Percentiles rank a stretch among this genome's conserved stretches.
These are phyloP conservation scores for Brachionus asplanchnoidis DNA, from an alignment of 1,140 invertebrate genomes.

Conservation along the genomic window DNA sequence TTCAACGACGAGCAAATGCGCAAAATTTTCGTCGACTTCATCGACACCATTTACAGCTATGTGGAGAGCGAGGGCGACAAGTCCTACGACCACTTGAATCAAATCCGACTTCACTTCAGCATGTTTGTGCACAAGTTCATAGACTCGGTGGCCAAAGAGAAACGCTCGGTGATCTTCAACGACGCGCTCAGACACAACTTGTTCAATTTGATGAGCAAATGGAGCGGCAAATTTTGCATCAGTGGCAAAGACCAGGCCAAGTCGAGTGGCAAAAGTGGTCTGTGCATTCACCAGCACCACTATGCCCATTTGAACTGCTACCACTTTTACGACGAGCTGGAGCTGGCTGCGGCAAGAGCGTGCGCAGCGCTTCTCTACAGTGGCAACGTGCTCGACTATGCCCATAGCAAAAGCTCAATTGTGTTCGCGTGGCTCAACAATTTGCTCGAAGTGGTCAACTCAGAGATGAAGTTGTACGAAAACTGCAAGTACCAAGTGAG, in stretches of 20 bases:
- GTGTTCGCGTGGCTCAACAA: constrained; percentile 88
- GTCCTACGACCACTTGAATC: neutral
- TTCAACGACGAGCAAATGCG: constrained; percentile 30
- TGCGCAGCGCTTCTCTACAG: constrained; percentile 87
- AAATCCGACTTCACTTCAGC: constrained; percentile 24
- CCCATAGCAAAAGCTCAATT: constrained; percentile 75
- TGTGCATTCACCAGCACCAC: constrained; percentile 21
- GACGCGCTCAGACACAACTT: neutral
- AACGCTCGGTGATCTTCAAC: neutral
- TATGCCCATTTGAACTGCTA: constrained; percentile 17
- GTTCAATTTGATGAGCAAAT: constrained; percentile 20
- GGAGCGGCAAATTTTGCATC: constrained; percentile 70
- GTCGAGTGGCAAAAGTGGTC: neutral
- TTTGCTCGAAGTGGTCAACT: constrained; percentile 75
- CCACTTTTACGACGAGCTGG: constrained; percentile 60
- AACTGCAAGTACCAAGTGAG: neutral
- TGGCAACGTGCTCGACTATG: constrained; percentile 80
- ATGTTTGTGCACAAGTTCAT: constrained; percentile 24
- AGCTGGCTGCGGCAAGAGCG: constrained; percentile 70
- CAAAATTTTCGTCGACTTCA: constrained; percentile 7
- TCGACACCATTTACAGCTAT: constrained; percentile 12
- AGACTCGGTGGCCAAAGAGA: neutral
- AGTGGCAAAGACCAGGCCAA: neutral
- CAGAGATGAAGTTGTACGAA: constrained; percentile 60
- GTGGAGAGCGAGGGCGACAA: constrained; percentile 23